Conservation (phyloP, 2,113 vertebrate genomes). For the Paedocypris sp. region DNA sequence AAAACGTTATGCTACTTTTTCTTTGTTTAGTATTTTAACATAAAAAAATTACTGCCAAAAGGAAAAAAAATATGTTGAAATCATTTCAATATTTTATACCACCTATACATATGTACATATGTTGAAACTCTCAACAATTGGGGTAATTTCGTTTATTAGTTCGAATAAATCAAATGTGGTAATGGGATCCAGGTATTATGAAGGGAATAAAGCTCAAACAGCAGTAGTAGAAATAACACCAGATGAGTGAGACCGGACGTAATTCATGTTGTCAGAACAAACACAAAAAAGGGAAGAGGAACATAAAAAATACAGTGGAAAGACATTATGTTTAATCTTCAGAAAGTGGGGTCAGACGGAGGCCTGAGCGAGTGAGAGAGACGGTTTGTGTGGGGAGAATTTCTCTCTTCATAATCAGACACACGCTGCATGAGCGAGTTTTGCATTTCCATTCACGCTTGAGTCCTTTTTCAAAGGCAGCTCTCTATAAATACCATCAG, state of each 20-base stretch:
- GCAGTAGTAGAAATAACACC: conserved; percentile 47
- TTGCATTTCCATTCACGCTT: conserved; percentile 24
- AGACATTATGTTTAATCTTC: conserved; percentile 11
- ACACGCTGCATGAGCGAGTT: conserved; percentile 22
- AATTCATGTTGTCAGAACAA: conserved; percentile 21
- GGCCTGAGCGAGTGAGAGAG: conserved; percentile 30
- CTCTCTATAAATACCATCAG: conserved; percentile 23
- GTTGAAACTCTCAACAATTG: too few species aligned
- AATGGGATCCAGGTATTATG: conserved; percentile 48
- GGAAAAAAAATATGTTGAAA: too few species aligned
- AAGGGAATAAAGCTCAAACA: conserved; percentile 40
- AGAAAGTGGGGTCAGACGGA: conserved; percentile 40
- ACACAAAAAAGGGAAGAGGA: conserved; percentile 39
- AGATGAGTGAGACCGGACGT: conserved; percentile 40
- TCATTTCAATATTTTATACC: too few species aligned
- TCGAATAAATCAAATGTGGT: conserved; percentile 19
- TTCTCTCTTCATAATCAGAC: conserved; percentile 36
- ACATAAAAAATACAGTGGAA: conserved; percentile 47
- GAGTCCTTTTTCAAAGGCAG: conserved; percentile 17
- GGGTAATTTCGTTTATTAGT: too few species aligned
- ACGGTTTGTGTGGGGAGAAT: conserved; percentile 2
- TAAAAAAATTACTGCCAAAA: too few species aligned
- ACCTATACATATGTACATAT: too few species aligned
- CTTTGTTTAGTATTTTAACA: too few species aligned
- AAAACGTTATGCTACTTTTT: too few species aligned